These are phyloP conservation scores for Phaethornis superciliosus DNA, from an alignment of 2,113 vertebrate genomes.

Conservation along the genomic window DNA sequence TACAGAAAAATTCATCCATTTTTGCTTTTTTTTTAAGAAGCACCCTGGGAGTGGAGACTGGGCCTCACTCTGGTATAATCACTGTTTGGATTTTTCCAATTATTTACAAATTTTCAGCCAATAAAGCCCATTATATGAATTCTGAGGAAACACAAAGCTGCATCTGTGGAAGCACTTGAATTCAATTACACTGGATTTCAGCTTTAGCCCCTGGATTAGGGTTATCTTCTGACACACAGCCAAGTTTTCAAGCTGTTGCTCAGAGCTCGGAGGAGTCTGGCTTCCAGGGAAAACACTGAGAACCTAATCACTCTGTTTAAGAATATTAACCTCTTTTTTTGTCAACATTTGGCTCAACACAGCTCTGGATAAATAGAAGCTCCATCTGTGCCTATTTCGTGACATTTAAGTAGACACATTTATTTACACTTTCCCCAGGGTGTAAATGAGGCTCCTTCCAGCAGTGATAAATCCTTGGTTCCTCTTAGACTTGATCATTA, in stretches of 20 bases:
- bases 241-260: slow-evolving; percentile 21
- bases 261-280: neutral
- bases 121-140: neutral
- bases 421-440: neutral
- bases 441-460: neutral
- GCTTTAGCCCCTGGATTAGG: slow-evolving; percentile 29
- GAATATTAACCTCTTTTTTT: neutral
- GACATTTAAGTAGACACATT: neutral
- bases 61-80: neutral
- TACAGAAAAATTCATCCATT: neutral
- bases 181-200: slow-evolving; percentile 23
- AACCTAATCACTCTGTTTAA: slow-evolving; percentile 14
- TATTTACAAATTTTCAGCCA: slow-evolving; percentile 11
- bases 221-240: slow-evolving; percentile 1
- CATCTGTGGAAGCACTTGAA: neutral
- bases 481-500: neutral
- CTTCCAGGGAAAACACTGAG: neutral
- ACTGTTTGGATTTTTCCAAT: neutral
- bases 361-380: neutral
- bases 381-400: neutral
- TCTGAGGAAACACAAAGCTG: neutral
- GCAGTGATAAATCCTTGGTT: neutral
- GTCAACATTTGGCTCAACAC: neutral
- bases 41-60: rapidly evolving
- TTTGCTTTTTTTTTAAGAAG: neutral